Evolutionary conservation across 1,140 invertebrate species (phyloP).

Genomic region (Glossosoma conforme): DNA sequence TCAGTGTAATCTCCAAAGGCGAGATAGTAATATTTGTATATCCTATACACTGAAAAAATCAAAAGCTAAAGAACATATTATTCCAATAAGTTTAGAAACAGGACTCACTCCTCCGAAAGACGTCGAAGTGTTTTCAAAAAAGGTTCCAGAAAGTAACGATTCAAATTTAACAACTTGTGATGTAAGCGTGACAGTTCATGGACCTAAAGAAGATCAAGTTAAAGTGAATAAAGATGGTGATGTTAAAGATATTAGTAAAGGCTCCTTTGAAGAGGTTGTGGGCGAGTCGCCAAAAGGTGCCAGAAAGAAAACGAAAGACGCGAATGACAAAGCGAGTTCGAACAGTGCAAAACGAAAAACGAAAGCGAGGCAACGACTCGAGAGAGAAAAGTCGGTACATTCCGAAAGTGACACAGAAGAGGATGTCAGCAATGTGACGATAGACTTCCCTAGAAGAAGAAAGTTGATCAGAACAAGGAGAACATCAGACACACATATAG

Average conservation of each 20-base stretch:
- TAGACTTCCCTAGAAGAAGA: conserved; percentile 46
- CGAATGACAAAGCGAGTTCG: conserved; percentile 10
- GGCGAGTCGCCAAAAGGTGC: conserved; percentile 19
- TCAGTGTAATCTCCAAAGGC: conserved; percentile 17
- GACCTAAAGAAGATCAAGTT: neutral
- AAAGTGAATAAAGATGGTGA: conserved; percentile 1
- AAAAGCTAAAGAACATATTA: conserved; percentile 7
- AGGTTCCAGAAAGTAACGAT: neutral
- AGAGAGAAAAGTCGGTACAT: conserved; percentile 49
- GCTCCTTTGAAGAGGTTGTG: conserved; percentile 9
- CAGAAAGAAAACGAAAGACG: conserved; percentile 22
- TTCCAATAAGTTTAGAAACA: too few relatives aligned
- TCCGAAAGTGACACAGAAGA: conserved; percentile 47
- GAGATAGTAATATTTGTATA: conserved; percentile 24
- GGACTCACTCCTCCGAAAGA: too few relatives aligned
- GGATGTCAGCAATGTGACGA: conserved; percentile 47
- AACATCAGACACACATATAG: conserved; percentile 39
- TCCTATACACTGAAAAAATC: conserved; percentile 22
- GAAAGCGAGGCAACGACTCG: conserved; percentile 45
- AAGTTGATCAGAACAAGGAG: conserved; percentile 38
- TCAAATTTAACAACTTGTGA: neutral
- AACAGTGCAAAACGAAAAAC: conserved; percentile 36
- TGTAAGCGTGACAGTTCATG: neutral
- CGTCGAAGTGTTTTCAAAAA: too few relatives aligned
- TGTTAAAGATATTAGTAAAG: neutral